phyloP scores from a whole-genome alignment of 2,797 vertebrate genomes.

The Muscicapa striata region DNA sequence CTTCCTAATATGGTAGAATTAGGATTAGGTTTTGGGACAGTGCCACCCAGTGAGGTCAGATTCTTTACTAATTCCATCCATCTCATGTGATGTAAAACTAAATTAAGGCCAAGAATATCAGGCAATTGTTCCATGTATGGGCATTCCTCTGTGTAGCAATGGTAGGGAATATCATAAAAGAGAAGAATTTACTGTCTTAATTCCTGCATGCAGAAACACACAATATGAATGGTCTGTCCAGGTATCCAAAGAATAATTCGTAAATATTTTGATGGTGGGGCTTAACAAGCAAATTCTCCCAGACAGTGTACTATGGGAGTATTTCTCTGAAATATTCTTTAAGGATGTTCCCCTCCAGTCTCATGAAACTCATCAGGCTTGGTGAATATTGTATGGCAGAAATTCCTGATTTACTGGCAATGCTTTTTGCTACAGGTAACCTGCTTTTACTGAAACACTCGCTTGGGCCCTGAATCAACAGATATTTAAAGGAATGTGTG shows the following conservation, averaged over 20 bases:
- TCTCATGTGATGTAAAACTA: background rate
- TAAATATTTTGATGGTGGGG: background rate
- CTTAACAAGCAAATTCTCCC: background rate
- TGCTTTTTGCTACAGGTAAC: background rate
- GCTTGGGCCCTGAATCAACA: background rate
- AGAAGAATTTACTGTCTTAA: background rate
- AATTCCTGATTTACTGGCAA: background rate
- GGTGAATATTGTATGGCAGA: background rate
- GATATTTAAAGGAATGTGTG: background rate
- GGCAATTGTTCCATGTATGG: background rate
- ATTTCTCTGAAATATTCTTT: background rate
- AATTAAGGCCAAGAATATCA: background rate
- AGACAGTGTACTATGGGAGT: background rate
- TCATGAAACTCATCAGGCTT: background rate
- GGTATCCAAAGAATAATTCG: background rate
- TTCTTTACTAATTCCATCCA: background rate
- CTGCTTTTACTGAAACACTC: background rate
- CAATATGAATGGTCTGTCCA: background rate
- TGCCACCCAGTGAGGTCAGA: background rate
- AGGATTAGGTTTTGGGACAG: background rate
- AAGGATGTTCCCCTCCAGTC: background rate
- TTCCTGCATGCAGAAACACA: background rate
- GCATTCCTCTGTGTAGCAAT: background rate
- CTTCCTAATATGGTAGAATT: background rate
- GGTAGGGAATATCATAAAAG: background rate